Base-by-base conservation (phyloP, 2,888 invertebrate genomes). In the Petrolisthes manimaculis region DNA sequence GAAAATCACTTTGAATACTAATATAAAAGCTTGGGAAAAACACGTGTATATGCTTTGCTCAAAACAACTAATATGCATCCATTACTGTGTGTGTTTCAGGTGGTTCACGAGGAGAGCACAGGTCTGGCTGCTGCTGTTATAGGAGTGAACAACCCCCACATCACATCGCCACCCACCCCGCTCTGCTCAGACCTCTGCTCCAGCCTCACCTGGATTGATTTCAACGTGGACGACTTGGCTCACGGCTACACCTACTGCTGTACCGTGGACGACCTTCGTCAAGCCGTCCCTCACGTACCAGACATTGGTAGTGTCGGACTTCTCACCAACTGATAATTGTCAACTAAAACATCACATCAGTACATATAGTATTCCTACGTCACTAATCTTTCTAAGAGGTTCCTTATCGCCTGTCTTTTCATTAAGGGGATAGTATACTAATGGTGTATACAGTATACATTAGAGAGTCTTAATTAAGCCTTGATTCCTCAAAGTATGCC, bases 191-290 rank as follows among this genome's bases (percentile, higher is more conserved):
- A 83, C 88, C 53, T 90, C 24, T 90, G 90, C 77, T 54, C 55
- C 67, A 8, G 79, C 55, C 77, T 90, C 77, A 18, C 61, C 0
- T 90, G 90, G 90, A 86, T 90, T 21, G 81, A 83, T 78, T 88
- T 89, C 21, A 82, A 90, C 61, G 54, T 88, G 79, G 51, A n/a
- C n/a, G 88, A 90, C 79, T 83, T 89, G 74, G 80, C 18, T 5
- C 69, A 67, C 14, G 90, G 90, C 55, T 86, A 79, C 84, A 89
- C 83, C 54, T 90, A 89, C 86, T 90, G 90, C 84, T 90, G 90
- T 53, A 80, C 83, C 54, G 89, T 88, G 54, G 78, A 88, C 21
- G 90, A 89, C 77, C 84, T 90, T 21, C 54, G 84, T 6, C 24
- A 55, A 12, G 83, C 84, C 21, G 71, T 90, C 5, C 89, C 90